Percentiles rank a stretch among this genome's conserved stretches.
These are phyloP conservation scores for Trinectes maculatus DNA, from an alignment of 2,113 vertebrate genomes.

Conservation along the genomic window DNA sequence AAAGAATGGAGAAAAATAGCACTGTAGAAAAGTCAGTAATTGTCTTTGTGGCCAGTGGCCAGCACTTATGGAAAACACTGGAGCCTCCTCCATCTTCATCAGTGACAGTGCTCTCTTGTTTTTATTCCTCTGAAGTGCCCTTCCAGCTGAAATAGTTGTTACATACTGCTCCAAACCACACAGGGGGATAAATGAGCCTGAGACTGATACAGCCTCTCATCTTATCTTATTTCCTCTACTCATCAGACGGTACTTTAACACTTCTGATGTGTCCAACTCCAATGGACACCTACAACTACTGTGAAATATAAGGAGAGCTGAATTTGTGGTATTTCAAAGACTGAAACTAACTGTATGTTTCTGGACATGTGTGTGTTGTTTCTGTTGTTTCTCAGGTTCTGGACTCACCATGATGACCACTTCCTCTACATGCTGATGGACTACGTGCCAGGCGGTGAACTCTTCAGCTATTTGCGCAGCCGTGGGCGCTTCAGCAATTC, in stretches of 20 bases:
- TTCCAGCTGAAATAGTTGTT: slow-evolving; percentile 33
- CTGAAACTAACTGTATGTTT: not conserved
- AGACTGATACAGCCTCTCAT: slow-evolving; percentile 23
- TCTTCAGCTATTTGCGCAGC: slow-evolving; percentile 92
- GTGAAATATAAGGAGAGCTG: not conserved
- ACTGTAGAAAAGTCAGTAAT: not conserved
- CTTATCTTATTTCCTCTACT: slow-evolving; percentile 25
- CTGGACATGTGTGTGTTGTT: not conserved
- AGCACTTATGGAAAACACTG: slow-evolving; percentile 33
- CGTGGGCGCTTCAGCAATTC: slow-evolving; percentile 90
- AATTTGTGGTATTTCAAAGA: not conserved
- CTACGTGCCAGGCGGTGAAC: slow-evolving; percentile 91
- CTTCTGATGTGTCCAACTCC: not conserved
- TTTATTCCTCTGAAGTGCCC: slow-evolving; percentile 45
- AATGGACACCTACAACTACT: not conserved
- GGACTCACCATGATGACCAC: slow-evolving; percentile 91
- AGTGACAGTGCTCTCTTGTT: slow-evolving; percentile 32
- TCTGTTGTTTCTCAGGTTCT: slow-evolving; percentile 81
- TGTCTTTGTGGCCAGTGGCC: slow-evolving; percentile 41
- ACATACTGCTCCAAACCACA: slow-evolving; percentile 12
- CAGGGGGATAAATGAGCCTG: not conserved
- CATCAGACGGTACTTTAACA: not conserved
- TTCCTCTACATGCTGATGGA: slow-evolving; percentile 97
- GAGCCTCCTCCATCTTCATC: slow-evolving; percentile 52
- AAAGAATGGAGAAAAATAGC: slow-evolving; percentile 9